Conservation (phyloP, 1,140 invertebrate species). For the Camponotus vicinus region DNA sequence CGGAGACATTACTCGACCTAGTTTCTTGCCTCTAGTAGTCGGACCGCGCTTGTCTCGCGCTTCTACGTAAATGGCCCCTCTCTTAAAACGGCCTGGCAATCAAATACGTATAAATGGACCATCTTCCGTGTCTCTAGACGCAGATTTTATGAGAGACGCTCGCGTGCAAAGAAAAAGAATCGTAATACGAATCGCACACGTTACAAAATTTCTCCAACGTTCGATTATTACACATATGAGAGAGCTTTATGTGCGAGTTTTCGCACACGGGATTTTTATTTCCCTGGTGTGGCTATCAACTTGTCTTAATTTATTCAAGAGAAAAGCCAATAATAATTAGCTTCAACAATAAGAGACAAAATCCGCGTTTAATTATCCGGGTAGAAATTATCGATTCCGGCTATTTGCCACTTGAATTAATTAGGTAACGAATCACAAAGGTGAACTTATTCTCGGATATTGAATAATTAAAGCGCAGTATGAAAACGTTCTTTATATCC, state of each 20-base stretch:
- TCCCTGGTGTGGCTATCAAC: neutral
- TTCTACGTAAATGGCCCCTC: conserved; percentile 55
- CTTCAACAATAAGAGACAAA: conserved; percentile 37
- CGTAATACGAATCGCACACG: conserved; percentile 1
- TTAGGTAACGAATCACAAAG: conserved; percentile 69
- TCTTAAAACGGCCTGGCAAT: conserved; percentile 69
- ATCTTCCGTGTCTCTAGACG: conserved; percentile 33
- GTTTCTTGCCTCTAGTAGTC: conserved; percentile 58
- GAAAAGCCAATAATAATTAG: conserved; percentile 63
- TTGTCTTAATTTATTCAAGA: conserved; percentile 28
- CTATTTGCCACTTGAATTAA: conserved; percentile 69
- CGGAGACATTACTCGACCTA: conserved; percentile 70
- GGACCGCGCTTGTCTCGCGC: conserved; percentile 61
- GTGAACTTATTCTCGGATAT: conserved; percentile 33
- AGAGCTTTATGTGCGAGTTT: neutral
- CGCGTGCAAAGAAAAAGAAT: conserved; percentile 19
- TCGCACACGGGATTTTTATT: neutral
- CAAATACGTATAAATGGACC: conserved; percentile 70
- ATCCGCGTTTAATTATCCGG: conserved; percentile 57
- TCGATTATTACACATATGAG: neutral
- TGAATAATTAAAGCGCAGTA: conserved; percentile 64
- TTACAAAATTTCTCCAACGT: neutral
- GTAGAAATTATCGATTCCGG: conserved; percentile 65
- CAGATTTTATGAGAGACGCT: conserved; percentile 31
- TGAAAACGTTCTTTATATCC: conserved; percentile 46